Conservation (phyloP, 2,888 invertebrate species). For the Aricia artaxerxes region DNA sequence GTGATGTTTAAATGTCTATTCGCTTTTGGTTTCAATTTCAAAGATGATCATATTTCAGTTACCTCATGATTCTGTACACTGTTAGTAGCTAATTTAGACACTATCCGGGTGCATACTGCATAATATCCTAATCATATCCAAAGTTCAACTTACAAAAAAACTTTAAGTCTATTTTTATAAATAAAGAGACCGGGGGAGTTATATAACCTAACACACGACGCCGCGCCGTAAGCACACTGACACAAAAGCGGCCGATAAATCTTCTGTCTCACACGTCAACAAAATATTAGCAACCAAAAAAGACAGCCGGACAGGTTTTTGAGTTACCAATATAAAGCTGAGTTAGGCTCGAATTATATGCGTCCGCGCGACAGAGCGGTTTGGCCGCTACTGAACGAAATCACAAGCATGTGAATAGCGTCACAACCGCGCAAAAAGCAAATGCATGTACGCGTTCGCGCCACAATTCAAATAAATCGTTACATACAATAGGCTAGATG, state of each 20-base stretch:
- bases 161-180: conserved; percentile 9
- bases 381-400: not conserved
- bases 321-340: not conserved
- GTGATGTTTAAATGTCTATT: conserved; percentile 5
- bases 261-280: not conserved
- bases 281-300: not conserved
- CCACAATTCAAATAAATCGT: too few species aligned
- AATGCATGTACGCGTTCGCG: too few species aligned
- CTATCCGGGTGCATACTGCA: not conserved
- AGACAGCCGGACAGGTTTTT: not conserved
- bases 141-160: conserved; percentile 17
- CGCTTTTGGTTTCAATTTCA: not conserved
- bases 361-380: too few species aligned
- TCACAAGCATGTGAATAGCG: not conserved
- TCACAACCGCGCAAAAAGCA: too few species aligned
- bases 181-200: conserved; percentile 2
- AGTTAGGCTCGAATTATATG: too few species aligned
- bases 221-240: not conserved
- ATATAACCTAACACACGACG: not conserved
- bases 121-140: conserved; percentile 3
- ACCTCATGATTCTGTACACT: not conserved
- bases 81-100: not conserved
- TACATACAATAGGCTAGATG: too few species aligned
- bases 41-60: not conserved
- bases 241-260: not conserved